A percentile compares a stretch with the other conserved stretches of the same genome.
phyloP scores from a whole-genome alignment of 2,888 invertebrate species.

The Plemyria rubiginata region DNA sequence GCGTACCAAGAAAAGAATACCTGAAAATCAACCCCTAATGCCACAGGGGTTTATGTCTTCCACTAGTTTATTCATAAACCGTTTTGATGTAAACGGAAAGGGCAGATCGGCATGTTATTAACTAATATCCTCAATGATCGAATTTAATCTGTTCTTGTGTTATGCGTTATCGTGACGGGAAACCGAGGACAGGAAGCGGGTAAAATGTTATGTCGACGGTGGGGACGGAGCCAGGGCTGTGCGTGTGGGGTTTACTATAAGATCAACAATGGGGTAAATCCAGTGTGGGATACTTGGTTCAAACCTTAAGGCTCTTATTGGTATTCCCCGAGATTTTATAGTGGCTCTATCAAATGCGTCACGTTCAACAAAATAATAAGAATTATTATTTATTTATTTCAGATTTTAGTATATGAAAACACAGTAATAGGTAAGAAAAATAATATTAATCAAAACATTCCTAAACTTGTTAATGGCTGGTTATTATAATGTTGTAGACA shows the following conservation, averaged over 20 bases:
- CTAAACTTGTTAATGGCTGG: no score
- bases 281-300: not conserved
- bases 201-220: slow-evolving; percentile 61
- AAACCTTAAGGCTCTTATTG: no score
- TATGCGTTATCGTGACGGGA: slow-evolving; percentile 67
- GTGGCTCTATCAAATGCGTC: no score
- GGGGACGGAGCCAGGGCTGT: slow-evolving; percentile 46
- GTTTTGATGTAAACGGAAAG: slow-evolving; percentile 29
- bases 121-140: slow-evolving; percentile 61
- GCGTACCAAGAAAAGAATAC: no score
- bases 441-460: no score
- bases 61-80: not conserved
- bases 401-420: no score
- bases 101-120: slow-evolving; percentile 51
- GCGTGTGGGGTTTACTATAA: slow-evolving; percentile 22
- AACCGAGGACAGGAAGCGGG: slow-evolving; percentile 61
- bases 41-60: not conserved
- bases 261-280: slow-evolving; percentile 12
- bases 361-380: no score
- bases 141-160: slow-evolving; percentile 63
- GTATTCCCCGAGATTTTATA: no score
- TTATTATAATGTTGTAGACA: no score
- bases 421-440: no score
- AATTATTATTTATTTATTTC: no score
- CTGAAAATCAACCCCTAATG: no score